Conservation (phyloP, 1,140 invertebrate species). For the Drosophila teissieri region DNA sequence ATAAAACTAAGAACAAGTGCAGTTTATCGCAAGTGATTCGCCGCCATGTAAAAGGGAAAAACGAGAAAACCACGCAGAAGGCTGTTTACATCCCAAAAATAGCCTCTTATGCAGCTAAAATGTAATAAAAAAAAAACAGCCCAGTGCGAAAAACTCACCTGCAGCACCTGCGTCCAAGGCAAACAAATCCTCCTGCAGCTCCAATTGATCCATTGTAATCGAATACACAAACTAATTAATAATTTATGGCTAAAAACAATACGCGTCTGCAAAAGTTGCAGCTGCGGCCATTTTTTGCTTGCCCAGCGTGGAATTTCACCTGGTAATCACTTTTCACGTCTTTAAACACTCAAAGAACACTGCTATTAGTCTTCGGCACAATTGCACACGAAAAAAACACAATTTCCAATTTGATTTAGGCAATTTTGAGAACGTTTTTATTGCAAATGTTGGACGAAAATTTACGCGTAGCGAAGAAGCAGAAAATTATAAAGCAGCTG, state of each 20-base stretch:
- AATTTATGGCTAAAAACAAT: constrained; percentile 27
- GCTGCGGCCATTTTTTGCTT: constrained; percentile 51
- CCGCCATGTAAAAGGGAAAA: constrained; percentile 44
- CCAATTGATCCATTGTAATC: constrained; percentile 47
- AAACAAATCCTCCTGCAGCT: constrained; percentile 56
- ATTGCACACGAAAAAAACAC: background rate
- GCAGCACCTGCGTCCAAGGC: constrained; percentile 28
- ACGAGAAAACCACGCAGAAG: constrained; percentile 53
- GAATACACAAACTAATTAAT: constrained; percentile 1
- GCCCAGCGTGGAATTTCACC: background rate
- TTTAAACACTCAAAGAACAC: constrained; percentile 11
- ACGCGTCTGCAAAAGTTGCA: constrained; percentile 43
- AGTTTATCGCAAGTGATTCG: constrained; percentile 29
- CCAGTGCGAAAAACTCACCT: constrained; percentile 21
- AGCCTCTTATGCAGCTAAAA: constrained; percentile 31
- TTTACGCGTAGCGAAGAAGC: constrained; percentile 47
- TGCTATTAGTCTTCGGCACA: background rate
- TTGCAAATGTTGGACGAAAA: constrained; percentile 42
- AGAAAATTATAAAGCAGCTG: constrained; percentile 45
- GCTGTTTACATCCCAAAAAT: constrained; percentile 45
- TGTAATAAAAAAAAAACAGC: background rate
- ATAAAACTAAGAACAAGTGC: constrained; percentile 13
- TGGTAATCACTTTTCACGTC: background rate
- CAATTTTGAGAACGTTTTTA: constrained; percentile 3
- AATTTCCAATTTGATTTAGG: constrained; percentile 3